Percentiles rank a stretch among this genome's conserved stretches.
phyloP scores from a whole-genome alignment of 2,113 vertebrate genomes.

The Siphamia tubifer region DNA sequence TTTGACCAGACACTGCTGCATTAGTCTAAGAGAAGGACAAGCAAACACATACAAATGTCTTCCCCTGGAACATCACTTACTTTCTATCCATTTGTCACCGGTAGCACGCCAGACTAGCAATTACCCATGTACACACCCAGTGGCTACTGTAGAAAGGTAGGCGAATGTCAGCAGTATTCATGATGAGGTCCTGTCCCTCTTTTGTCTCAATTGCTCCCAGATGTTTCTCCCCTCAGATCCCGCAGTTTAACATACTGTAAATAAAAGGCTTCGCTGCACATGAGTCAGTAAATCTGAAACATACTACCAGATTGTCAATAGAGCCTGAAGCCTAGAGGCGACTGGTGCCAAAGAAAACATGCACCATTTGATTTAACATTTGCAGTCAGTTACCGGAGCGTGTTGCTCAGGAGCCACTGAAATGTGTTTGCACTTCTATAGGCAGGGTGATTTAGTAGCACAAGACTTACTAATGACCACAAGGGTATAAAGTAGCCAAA shows the following conservation, averaged over 20 bases:
- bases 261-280: conserved; percentile 58
- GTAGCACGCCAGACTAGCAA: conserved; percentile 5
- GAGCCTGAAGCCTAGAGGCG: conserved; percentile 23
- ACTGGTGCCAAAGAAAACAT: conserved; percentile 54
- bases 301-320: conserved; percentile 57
- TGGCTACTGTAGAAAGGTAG: conserved; percentile 16
- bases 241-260: conserved; percentile 50
- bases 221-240: conserved; percentile 65
- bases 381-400: conserved; percentile 35
- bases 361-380: conserved; percentile 48
- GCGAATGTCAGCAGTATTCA: conserved; percentile 25
- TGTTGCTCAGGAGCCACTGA: conserved; percentile 15
- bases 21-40: no score
- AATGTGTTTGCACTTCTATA: conserved; percentile 6
- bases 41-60: no score
- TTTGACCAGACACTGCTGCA: no score
- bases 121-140: conserved; percentile 5
- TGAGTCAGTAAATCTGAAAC: conserved; percentile 66
- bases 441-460: conserved; percentile 6
- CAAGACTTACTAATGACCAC: conserved; percentile 1
- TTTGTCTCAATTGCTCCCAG: conserved; percentile 65
- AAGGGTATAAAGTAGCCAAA: background rate
- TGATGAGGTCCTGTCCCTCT: conserved; percentile 39
- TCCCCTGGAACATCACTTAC: no score
- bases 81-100: background rate